phyloP scores from a whole-genome alignment of 2,113 vertebrate genomes.

The Haliaeetus leucogaster region DNA sequence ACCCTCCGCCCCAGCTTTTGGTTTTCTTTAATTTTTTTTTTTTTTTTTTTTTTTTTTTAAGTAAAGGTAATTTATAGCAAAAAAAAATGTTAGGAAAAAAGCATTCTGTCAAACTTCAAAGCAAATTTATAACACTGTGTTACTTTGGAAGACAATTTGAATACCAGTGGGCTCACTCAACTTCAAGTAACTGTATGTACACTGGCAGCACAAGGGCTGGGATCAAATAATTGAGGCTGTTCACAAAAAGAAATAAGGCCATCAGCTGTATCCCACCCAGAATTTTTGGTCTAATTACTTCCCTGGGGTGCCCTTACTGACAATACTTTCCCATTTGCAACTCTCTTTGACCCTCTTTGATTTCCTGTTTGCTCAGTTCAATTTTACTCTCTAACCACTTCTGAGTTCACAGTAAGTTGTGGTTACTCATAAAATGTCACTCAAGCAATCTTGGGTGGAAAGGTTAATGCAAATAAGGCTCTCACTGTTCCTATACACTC shows the following conservation, averaged over 20 bases:
- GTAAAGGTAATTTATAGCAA: background rate
- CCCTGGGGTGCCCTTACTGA: constrained; percentile 6
- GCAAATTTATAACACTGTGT: background rate
- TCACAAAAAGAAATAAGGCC: background rate
- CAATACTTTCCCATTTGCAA: background rate
- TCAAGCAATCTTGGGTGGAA: background rate
- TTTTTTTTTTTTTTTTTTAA: background rate
- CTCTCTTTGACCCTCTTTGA: background rate
- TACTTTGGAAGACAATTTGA: background rate
- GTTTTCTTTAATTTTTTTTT: background rate
- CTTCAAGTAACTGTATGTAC: background rate
- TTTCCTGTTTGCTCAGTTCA: background rate
- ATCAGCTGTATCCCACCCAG: background rate
- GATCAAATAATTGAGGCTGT: background rate
- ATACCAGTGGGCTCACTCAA: background rate
- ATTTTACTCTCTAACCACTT: background rate
- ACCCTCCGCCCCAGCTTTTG: background rate
- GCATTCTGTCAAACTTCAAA: background rate
- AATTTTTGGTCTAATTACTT: background rate
- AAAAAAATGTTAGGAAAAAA: background rate
- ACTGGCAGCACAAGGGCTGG: background rate
- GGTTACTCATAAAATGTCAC: background rate
- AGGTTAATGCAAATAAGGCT: background rate
- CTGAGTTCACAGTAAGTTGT: background rate
- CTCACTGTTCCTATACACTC: background rate